These are phyloP conservation scores for Chamaetylas fuelleborni DNA, from an alignment of 2,113 vertebrate species.

Conservation along the genomic window DNA sequence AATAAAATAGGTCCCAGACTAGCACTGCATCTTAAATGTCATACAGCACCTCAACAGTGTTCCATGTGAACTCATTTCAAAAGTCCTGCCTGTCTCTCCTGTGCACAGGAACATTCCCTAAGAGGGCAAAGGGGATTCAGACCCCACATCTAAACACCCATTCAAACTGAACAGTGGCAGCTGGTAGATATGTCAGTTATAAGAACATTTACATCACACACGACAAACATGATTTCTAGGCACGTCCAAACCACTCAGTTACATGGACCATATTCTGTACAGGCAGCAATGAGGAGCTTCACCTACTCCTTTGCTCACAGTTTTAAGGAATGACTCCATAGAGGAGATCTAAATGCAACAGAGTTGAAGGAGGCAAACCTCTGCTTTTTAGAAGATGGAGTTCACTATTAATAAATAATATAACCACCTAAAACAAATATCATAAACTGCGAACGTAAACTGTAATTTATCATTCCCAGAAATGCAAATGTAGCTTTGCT, in stretches of 20 bases:
- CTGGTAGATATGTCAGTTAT: fast-evolving
- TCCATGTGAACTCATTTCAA: neutral
- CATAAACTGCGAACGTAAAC: neutral
- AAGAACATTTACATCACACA: neutral
- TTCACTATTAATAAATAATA: neutral
- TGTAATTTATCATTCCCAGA: neutral
- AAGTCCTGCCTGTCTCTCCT: neutral
- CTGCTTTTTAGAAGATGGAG: neutral
- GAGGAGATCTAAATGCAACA: neutral
- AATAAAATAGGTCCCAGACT: neutral
- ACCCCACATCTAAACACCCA: neutral
- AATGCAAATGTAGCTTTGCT: neutral
- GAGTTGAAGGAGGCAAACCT: neutral
- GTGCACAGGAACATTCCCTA: neutral
- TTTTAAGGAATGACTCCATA: neutral
- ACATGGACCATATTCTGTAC: neutral
- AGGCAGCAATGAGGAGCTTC: neutral
- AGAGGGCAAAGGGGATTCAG: neutral
- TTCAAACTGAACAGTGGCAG: neutral
- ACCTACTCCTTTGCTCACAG: neutral
- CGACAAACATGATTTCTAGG: neutral
- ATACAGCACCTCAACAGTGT: neutral
- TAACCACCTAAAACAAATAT: neutral
- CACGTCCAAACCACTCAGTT: neutral
- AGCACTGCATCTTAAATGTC: neutral